Percentiles rank a stretch among this genome's conserved stretches.
These are phyloP conservation scores for Pandion haliaetus DNA, from an alignment of 2,113 vertebrate species.

Conservation along the genomic window DNA sequence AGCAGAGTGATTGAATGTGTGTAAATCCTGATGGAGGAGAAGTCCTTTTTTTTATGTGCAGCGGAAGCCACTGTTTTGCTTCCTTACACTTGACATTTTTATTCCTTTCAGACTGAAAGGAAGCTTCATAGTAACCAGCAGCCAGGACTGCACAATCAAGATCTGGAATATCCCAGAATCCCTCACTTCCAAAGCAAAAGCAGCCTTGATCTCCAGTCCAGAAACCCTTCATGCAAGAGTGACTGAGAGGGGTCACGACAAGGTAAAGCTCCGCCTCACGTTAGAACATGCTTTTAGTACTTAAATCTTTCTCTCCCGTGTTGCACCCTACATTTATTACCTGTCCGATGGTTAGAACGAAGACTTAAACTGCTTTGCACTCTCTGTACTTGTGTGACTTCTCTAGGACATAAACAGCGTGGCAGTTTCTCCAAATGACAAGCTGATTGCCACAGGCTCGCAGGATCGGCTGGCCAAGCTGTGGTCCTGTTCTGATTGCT, in stretches of 20 bases:
- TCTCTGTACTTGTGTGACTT: background rate
- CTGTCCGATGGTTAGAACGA: background rate
- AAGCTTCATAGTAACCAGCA: slow-evolving; percentile 88
- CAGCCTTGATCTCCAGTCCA: background rate
- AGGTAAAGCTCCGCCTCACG: slow-evolving; percentile 66
- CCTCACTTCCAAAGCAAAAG: slow-evolving; percentile 32
- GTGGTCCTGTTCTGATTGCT: slow-evolving; percentile 80
- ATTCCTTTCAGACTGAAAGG: slow-evolving; percentile 80
- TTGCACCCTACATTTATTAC: fast-evolving
- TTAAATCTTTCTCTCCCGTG: background rate
- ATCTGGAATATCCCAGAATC: slow-evolving; percentile 85
- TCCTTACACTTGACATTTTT: background rate
- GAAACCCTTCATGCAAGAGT: slow-evolving; percentile 70
- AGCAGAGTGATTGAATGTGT: background rate
- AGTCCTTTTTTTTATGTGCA: background rate
- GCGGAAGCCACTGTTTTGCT: background rate
- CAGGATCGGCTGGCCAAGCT: slow-evolving; percentile 94
- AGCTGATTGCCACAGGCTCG: slow-evolving; percentile 90
- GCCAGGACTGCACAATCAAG: slow-evolving; percentile 95
- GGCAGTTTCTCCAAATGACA: slow-evolving; percentile 91
- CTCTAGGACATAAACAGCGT: slow-evolving; percentile 92
- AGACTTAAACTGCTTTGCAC: background rate
- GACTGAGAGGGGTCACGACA: slow-evolving; percentile 88
- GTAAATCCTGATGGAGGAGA: background rate
- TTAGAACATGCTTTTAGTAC: no score